These are phyloP conservation scores for Lingula anatina DNA, from an alignment of 2,888 invertebrate species.

Conservation along the genomic window DNA sequence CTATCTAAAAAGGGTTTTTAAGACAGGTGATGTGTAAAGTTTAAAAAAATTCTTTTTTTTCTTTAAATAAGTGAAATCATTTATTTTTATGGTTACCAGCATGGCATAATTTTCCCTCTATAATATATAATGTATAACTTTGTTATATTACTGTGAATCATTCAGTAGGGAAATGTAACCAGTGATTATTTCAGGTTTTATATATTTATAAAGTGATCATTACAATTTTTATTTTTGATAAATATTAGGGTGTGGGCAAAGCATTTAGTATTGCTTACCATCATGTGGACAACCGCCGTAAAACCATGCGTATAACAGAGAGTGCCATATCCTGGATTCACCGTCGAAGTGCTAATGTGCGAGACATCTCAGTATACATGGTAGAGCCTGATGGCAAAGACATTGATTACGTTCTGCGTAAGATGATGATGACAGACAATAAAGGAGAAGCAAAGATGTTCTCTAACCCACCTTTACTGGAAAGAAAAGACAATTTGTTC, in stretches of 20 bases:
- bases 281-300: constrained; percentile 43
- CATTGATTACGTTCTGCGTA: constrained; percentile 40
- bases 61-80: too few relatives aligned
- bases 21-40: too few relatives aligned
- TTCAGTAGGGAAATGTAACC: too few relatives aligned
- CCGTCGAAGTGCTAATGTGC: constrained; percentile 38
- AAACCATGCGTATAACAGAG: constrained; percentile 45
- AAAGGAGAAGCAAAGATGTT: constrained; percentile 30
- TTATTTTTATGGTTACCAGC: too few relatives aligned
- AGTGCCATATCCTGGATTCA: constrained; percentile 49
- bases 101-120: too few relatives aligned
- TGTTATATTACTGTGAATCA: too few relatives aligned
- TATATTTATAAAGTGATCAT: too few relatives aligned
- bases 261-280: constrained; percentile 50
- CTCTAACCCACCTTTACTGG: constrained; percentile 34
- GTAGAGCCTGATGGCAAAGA: constrained; percentile 39
- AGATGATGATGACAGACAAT: constrained; percentile 43
- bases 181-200: too few relatives aligned
- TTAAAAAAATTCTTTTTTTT: too few relatives aligned
- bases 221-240: not conserved
- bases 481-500: constrained; percentile 49
- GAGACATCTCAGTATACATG: constrained; percentile 43
- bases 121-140: too few relatives aligned
- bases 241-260: constrained; percentile 45
- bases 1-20: too few relatives aligned